Conservation (phyloP, 2,797 vertebrate genomes). For the Chiroxiphia lanceolata region DNA sequence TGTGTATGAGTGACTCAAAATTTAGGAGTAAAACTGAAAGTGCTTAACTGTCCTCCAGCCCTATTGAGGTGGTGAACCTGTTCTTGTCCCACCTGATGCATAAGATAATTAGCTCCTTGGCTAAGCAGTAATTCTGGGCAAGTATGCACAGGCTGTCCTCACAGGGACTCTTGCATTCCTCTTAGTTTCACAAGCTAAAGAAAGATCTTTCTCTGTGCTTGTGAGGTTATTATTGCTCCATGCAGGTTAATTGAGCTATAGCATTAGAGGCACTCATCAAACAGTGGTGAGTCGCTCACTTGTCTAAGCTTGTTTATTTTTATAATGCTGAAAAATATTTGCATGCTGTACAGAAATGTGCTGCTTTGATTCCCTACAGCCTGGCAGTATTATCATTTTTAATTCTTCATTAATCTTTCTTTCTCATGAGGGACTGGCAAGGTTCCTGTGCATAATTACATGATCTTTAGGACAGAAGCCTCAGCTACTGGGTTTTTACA, state of each 20-base stretch:
- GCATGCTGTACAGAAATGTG: constrained; percentile 35
- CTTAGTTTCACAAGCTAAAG: constrained; percentile 64
- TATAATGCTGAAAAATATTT: constrained; percentile 50
- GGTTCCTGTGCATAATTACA: constrained; percentile 13
- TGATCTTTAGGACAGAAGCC: constrained; percentile 16
- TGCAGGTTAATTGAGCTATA: constrained; percentile 39
- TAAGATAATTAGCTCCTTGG: constrained; percentile 74
- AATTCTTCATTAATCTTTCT: constrained; percentile 47
- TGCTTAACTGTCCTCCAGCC: constrained; percentile 55
- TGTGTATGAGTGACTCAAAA: background rate
- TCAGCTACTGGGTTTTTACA: constrained; percentile 5
- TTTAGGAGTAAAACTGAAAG: constrained; percentile 65
- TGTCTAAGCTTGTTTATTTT: constrained; percentile 70
- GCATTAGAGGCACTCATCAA: constrained; percentile 51
- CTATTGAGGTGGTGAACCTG: constrained; percentile 71
- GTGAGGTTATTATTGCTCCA: constrained; percentile 50
- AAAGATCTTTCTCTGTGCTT: constrained; percentile 59
- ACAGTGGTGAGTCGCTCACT: constrained; percentile 44
- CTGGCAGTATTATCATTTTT: constrained; percentile 11
- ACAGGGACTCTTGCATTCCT: constrained; percentile 67
- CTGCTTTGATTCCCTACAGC: constrained; percentile 28
- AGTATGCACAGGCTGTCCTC: constrained; percentile 70
- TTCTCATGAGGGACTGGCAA: constrained; percentile 37
- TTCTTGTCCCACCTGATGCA: constrained; percentile 74
- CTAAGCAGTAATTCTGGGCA: constrained; percentile 69